These are phyloP conservation scores for Bombyx mandarina DNA, from an alignment of 1,140 invertebrate genomes.

Conservation along the genomic window DNA sequence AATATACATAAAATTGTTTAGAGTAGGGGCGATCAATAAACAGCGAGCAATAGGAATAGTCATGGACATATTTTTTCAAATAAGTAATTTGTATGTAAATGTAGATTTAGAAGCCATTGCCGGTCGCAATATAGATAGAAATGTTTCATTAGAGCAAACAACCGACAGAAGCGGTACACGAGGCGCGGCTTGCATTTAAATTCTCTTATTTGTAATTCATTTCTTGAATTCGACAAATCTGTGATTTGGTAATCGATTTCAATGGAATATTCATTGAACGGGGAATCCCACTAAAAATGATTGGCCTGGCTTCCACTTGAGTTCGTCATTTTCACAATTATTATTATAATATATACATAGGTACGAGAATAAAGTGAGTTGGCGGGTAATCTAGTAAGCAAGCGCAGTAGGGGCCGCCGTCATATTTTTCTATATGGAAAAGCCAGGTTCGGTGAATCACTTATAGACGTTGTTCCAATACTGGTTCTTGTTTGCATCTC, in stretches of 20 bases:
- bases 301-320: no score
- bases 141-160: background rate
- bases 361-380: no score
- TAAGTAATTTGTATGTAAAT: conserved; percentile 7
- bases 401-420: no score
- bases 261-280: conserved; percentile 4
- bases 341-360: no score
- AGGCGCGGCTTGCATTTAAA: conserved; percentile 2
- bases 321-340: no score
- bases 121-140: conserved; percentile 6
- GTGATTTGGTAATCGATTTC: conserved; percentile 3
- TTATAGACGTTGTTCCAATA: no score
- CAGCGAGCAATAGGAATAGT: background rate
- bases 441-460: no score
- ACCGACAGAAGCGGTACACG: conserved; percentile 1
- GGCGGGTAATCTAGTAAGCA: no score
- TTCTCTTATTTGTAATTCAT: background rate
- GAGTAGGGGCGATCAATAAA: background rate
- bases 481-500: no score
- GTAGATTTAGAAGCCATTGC: conserved; percentile 1
- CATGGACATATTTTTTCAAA: background rate
- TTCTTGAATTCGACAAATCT: background rate
- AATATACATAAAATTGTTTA: background rate
- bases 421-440: no score
- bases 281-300: conserved; percentile 1